Evolutionary conservation across 30 jellyfish, hydroid and myxozoan species (phyloP).

Genomic region (Pseudorhiza aurosa): DNA sequence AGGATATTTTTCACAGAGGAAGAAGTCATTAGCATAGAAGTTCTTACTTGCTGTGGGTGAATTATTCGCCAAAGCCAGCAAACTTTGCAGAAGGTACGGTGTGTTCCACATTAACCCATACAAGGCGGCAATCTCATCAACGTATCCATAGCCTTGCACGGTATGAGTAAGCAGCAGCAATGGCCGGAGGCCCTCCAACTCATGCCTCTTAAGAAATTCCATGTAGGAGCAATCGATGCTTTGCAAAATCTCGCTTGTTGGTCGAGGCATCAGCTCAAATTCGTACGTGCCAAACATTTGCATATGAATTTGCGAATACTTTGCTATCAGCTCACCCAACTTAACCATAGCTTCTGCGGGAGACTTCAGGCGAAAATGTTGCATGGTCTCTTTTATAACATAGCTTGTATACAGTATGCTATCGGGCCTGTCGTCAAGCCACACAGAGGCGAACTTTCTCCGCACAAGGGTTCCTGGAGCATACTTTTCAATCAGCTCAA

Average conservation of each 20-base stretch:
- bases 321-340: slow-evolving; percentile 12
- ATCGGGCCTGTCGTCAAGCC: slow-evolving; percentile 60
- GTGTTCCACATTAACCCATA: slow-evolving; percentile 82
- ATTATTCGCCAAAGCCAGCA: slow-evolving; percentile 25
- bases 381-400: slow-evolving; percentile 39
- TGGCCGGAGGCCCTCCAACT: slow-evolving; percentile 52
- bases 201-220: slow-evolving; percentile 48
- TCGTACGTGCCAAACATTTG: slow-evolving; percentile 52
- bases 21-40: no score
- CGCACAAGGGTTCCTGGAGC: slow-evolving; percentile 51
- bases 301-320: slow-evolving; percentile 35
- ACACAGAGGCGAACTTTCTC: slow-evolving; percentile 59
- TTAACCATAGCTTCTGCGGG: slow-evolving; percentile 6
- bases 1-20: no score
- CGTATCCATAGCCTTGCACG: slow-evolving; percentile 73
- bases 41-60: slow-evolving; percentile 46
- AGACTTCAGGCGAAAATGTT: slow-evolving; percentile 8
- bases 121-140: slow-evolving; percentile 61
- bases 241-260: slow-evolving; percentile 16
- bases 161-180: slow-evolving; percentile 66
- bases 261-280: slow-evolving; percentile 79
- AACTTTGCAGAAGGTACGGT: slow-evolving; percentile 51
- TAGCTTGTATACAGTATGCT: slow-evolving; percentile 58
- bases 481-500: slow-evolving; percentile 42
- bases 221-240: slow-evolving; percentile 39